Base-by-base conservation (phyloP, 2,113 vertebrate species). In the Halcyon senegalensis region DNA sequence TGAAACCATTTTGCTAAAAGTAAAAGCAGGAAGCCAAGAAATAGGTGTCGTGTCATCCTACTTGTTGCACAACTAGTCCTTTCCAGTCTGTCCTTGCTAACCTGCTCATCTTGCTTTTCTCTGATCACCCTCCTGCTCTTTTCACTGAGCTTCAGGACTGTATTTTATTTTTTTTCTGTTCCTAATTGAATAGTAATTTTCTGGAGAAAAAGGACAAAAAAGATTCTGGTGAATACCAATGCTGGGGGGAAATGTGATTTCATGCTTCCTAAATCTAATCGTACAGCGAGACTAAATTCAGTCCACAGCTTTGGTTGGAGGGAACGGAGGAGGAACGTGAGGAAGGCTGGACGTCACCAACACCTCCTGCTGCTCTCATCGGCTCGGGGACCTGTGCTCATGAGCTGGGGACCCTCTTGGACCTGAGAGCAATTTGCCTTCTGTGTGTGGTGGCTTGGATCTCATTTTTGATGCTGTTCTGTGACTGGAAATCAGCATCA, bases 331-430 rank as follows among this genome's bases (percentile, higher is more conserved):
- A 53, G 55, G 58, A 46, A 5, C 24, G 1, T 1, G 18, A 60
- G 53, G 43, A 48, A 30, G 66, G 31, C 10, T 17, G 59, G 8
- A 13, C 20, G 2, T 16, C 2, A 2, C 11, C 6, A 2, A 13
- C 11, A 5, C 2, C 1, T 43, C 72, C 80, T 2, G 0, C n/a
- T 25, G 55, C 39, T 28, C 46, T 20, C 35, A 4, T 1, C 6
- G 21, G 41, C 9, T 3, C 1, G 16, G 25, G n/a, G 24, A 12
- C 11, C 1, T 2, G 12, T 12, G 48, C 15, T 31, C 27, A 24
- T 24, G 11, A 25, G 30, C 63, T 48, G 46, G 13, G 37, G 28
- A 37, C 21, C 21, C 39, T 27, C 7, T 20, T 2, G 16, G 11
- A 19, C 35, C 6, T 0, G 20, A 17, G 43, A 50, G 31, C 7